Base-by-base conservation (phyloP, 2,888 invertebrate genomes). In the Gisinianus flammeolus region DNA sequence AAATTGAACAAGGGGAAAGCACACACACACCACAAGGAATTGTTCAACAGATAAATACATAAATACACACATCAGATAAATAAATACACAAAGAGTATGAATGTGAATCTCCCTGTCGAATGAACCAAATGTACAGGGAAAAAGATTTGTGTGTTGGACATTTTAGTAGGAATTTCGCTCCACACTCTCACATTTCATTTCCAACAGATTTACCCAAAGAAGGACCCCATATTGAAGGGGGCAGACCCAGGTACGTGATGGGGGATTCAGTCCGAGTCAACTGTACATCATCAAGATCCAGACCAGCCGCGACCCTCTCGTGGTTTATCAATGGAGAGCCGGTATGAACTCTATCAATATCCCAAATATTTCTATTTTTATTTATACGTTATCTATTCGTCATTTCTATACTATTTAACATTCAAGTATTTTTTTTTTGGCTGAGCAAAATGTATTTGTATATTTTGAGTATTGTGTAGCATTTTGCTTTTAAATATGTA, bases 291-390 rank as follows among this genome's bases (percentile, higher is more conserved):
- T 92, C 92, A 22, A 90, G 92, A 83, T 94, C 94, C 66, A 91
- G 93, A 85, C 95, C 95, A 6, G 93, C 94, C 19, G 94, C 94
- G 78, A 91, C 91, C 85, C 91, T 95, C 77, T 91, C 92, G 84
- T 95, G 95, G 95, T 93, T 93, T 89, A 93, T 95, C 88, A 95
- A 95, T 88, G 94, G 93, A 31, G 92, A 94, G 86, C 93, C 92
- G 84, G 91, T 89, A 86, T 86, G n/a, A 10, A 3, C n/a, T n/a
- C 2, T 6, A 22, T 58, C 33, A 69, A 28, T 16, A 10, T 66
- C 64, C 16, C 52, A 12, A n/a, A n/a, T n/a, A n/a, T n/a, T 26
- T 5, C 3, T 5, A 22, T 58, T 26, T 26, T 56, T 56, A 19
- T 56, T n/a, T n/a, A n/a, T n/a, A n/a, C n/a, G n/a, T n/a, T n/a